Conservation (phyloP, 2,888 invertebrate genomes). For the Cephalotes varians region DNA sequence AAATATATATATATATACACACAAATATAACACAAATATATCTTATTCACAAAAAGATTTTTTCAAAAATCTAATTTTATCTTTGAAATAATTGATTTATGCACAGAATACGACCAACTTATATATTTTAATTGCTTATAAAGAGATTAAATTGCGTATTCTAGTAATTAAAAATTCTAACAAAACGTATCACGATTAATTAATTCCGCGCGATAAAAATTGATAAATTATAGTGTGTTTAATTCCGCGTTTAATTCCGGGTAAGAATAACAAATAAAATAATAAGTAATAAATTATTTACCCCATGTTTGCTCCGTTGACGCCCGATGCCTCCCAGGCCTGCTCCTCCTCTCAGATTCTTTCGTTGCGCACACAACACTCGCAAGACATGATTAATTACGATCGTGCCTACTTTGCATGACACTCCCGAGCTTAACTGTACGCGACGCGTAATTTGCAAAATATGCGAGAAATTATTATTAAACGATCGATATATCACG, state of each 20-base stretch:
- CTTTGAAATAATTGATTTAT: background rate
- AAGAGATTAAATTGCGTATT: background rate
- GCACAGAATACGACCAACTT: background rate
- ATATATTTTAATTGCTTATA: background rate
- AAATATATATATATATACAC: background rate
- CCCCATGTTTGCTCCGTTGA: background rate
- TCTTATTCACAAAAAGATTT: background rate
- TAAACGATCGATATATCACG: background rate
- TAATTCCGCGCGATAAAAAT: background rate
- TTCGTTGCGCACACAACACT: background rate
- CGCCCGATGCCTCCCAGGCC: background rate
- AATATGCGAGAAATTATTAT: conserved; percentile 12
- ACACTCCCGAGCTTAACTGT: background rate
- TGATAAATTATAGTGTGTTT: background rate
- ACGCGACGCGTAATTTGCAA: background rate
- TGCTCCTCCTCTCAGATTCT: background rate
- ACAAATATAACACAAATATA: background rate
- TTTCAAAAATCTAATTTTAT: background rate
- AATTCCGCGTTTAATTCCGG: background rate
- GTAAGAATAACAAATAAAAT: background rate
- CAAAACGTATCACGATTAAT: background rate
- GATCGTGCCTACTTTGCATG: background rate
- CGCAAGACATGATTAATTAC: background rate
- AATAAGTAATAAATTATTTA: background rate
- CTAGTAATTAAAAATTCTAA: background rate